Percentiles rank a stretch among this genome's conserved stretches.
Evolutionary conservation across 1,140 invertebrate species (phyloP).

Genomic region (Holotrichia oblita): DNA sequence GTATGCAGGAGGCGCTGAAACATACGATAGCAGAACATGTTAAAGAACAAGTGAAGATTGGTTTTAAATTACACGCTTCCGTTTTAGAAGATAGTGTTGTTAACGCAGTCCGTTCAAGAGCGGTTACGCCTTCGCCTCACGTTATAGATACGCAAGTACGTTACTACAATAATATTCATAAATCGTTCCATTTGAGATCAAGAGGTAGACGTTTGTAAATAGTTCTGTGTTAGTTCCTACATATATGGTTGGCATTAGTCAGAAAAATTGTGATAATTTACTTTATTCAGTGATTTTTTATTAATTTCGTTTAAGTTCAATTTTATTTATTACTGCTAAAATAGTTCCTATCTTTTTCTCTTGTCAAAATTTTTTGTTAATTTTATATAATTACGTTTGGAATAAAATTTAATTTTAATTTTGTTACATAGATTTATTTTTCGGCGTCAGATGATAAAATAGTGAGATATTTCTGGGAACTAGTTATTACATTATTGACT

Average conservation of each 20-base stretch:
- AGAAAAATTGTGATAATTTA: too few relatives aligned
- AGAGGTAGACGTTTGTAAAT: constrained; percentile 26
- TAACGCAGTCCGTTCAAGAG: constrained; percentile 72
- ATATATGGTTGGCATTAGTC: too few relatives aligned
- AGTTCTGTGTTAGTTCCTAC: neutral
- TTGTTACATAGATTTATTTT: constrained; percentile 31
- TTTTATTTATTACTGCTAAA: constrained; percentile 23
- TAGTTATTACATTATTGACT: too few relatives aligned
- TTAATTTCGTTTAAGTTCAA: neutral
- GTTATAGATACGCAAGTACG: constrained; percentile 68
- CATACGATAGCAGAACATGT: constrained; percentile 60
- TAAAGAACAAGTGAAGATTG: constrained; percentile 66
- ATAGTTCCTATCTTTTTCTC: constrained; percentile 15
- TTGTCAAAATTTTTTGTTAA: constrained; percentile 38
- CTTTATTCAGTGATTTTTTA: too few relatives aligned
- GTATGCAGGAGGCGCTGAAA: constrained; percentile 59
- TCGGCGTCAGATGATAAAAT: neutral
- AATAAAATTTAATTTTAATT: constrained; percentile 37
- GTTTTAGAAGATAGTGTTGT: constrained; percentile 68
- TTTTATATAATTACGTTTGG: constrained; percentile 37
- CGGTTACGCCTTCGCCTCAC: constrained; percentile 71
- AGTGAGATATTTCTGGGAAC: too few relatives aligned
- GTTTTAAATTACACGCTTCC: constrained; percentile 69
- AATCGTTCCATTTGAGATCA: neutral
- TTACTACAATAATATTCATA: constrained; percentile 43